A percentile compares a stretch with the other conserved stretches of the same genome.
Evolutionary conservation across 2,888 invertebrate genomes (phyloP).

Genomic region (Aethes cnicana): DNA sequence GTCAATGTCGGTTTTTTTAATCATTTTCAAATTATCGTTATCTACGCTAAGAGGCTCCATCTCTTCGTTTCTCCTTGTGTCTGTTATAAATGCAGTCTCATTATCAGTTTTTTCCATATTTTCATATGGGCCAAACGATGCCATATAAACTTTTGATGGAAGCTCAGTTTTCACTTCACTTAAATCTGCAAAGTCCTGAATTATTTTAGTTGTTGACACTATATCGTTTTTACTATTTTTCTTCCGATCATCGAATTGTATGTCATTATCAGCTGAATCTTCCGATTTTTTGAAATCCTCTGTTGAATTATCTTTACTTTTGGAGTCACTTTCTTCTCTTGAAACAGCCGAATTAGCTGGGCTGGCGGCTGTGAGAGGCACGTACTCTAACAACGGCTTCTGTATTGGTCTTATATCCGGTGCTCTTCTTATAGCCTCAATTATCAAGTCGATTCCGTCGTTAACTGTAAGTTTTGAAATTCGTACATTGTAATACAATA

Average conservation of each 20-base stretch:
- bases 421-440: conserved; percentile 67
- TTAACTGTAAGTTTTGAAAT: conserved; percentile 47
- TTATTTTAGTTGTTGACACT: not conserved
- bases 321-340: conserved; percentile 28
- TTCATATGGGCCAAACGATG: conserved; percentile 7
- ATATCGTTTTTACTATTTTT: too few relatives aligned
- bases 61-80: not conserved
- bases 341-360: conserved; percentile 12
- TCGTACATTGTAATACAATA: too few relatives aligned
- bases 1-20: not conserved
- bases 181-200: not conserved
- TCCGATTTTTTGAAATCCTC: not conserved
- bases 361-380: conserved; percentile 10
- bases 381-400: conserved; percentile 45
- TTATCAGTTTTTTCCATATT: conserved; percentile 1
- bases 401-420: conserved; percentile 60
- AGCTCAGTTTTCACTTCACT: conserved; percentile 14
- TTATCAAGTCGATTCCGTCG: conserved; percentile 66
- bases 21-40: not conserved
- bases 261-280: not conserved
- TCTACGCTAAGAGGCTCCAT: not conserved
- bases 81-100: conserved; percentile 1
- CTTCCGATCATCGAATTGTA: too few relatives aligned
- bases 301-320: conserved; percentile 23
- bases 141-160: conserved; percentile 23